phyloP scores from a whole-genome alignment of 2,797 vertebrate species.

The Trachurus trachurus region DNA sequence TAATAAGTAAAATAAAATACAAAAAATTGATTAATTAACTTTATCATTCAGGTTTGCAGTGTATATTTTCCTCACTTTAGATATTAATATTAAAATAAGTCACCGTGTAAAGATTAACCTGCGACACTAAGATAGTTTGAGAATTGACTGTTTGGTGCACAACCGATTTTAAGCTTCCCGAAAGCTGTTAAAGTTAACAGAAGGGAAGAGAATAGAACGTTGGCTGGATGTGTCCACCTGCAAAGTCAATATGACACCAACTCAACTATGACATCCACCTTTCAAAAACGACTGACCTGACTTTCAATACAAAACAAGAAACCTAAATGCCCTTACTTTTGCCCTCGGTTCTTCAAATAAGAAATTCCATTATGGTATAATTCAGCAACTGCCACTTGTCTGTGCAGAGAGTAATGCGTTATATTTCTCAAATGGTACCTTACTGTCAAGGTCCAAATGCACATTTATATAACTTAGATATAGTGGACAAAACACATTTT shows the following conservation, averaged over 20 bases:
- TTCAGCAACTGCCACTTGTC: slow-evolving; percentile 72
- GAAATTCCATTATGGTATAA: slow-evolving; percentile 71
- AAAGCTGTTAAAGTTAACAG: slow-evolving; percentile 8
- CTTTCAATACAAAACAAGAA: slow-evolving; percentile 41
- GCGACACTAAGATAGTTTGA: not conserved
- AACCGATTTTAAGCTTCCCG: not conserved
- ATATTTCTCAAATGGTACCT: slow-evolving; percentile 71
- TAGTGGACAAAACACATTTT: slow-evolving; percentile 74
- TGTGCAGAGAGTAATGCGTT: slow-evolving; percentile 69
- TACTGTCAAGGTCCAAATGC: slow-evolving; percentile 71
- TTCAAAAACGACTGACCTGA: slow-evolving; percentile 32
- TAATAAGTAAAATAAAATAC: no score
- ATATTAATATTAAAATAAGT: slow-evolving; percentile 9
- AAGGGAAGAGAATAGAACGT: not conserved
- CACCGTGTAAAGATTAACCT: not conserved
- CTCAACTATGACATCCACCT: slow-evolving; percentile 24
- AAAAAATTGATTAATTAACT: no score
- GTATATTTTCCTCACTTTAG: slow-evolving; percentile 25
- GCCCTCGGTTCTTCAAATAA: slow-evolving; percentile 57
- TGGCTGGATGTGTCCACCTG: not conserved
- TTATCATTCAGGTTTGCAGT: no score
- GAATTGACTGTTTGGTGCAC: not conserved
- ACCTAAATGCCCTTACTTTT: slow-evolving; percentile 44
- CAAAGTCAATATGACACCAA: slow-evolving; percentile 21
- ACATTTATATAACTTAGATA: slow-evolving; percentile 75